Base-by-base conservation (phyloP, 2,888 invertebrate genomes). In the Eurytoma californica region DNA sequence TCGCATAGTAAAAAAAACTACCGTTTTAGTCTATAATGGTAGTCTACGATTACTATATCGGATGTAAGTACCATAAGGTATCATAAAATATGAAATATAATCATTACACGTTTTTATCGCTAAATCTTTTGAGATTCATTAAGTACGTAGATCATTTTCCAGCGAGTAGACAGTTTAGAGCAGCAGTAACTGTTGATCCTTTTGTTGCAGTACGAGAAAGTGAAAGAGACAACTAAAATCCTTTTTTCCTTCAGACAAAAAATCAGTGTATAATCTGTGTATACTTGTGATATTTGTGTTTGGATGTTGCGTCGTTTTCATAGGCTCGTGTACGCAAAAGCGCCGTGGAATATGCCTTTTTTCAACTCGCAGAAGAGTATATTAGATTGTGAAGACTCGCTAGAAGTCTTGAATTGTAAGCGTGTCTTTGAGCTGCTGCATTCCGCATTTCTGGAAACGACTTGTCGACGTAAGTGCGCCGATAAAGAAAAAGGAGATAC, bases 271-370 rank as follows among this genome's bases (percentile, higher is more conserved):
- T 77, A 77, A 47, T 61, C 0, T 30, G 69, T 80, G 69, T 73
- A 39, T 39, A 77, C 20, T 80, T 80, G 73, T 77, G 77, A 77
- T 75, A 72, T 55, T 74, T 12, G 61, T 72, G 74, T 77, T 77
- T 80, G 77, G 57, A 70, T 80, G 60, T 77, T 73, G 53, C 73
- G 60, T 72, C 18, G 53, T 65, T 65, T 70, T 61, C 47, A 72
- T 28, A 58, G 24, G 39, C 58, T 77, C 63, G 70, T 58, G 69
- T 68, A 68, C 47, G 61, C 57, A 47, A 39, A 63, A 66, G 66
- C 66, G 58, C 58, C 73, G 53, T 73, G 1, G 49, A 74, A 77
- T 18, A 67, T 70, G 72, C 69, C 67, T 77, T 77, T 80, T 80
- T 68, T 72, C 49, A 14, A 63, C 49, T 39, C 9, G 16, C 47